Conservation (phyloP, 2,888 invertebrate genomes). For the Pheosia gnoma region DNA sequence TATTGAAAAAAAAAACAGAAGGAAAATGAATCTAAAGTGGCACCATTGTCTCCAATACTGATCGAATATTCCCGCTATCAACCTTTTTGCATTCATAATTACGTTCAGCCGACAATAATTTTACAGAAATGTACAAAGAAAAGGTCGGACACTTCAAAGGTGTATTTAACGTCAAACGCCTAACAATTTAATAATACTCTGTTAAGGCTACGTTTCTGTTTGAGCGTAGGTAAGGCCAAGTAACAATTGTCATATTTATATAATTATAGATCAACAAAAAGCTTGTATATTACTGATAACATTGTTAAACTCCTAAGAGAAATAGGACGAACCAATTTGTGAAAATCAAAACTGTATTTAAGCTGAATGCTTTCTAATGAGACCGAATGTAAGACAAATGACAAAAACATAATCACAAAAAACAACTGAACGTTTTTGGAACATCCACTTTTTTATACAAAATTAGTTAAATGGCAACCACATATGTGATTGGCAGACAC, state of each 20-base stretch:
- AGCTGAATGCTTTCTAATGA: neutral
- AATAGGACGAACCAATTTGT: conserved; percentile 1
- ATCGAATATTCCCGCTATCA: conserved; percentile 22
- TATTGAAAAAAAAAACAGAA: conserved; percentile 12
- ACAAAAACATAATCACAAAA: no score
- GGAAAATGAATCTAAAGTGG: conserved; percentile 19
- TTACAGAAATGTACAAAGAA: conserved; percentile 25
- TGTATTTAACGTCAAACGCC: conserved; percentile 29
- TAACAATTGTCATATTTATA: no score
- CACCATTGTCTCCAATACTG: conserved; percentile 16
- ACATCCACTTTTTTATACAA: no score
- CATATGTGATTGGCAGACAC: no score
- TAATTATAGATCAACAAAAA: neutral
- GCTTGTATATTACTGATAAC: neutral
- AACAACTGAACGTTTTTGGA: no score
- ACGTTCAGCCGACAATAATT: conserved; percentile 22
- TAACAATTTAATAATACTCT: conserved; percentile 13
- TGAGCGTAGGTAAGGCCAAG: neutral
- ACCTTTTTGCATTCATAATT: conserved; percentile 32
- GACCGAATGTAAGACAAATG: neutral
- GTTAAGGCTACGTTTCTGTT: neutral
- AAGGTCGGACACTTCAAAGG: conserved; percentile 23
- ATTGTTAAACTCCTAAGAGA: neutral
- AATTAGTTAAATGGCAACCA: no score
- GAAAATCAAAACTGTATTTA: neutral